phyloP scores from a whole-genome alignment of 1,140 invertebrate species.

The Pectinophora gossypiella region DNA sequence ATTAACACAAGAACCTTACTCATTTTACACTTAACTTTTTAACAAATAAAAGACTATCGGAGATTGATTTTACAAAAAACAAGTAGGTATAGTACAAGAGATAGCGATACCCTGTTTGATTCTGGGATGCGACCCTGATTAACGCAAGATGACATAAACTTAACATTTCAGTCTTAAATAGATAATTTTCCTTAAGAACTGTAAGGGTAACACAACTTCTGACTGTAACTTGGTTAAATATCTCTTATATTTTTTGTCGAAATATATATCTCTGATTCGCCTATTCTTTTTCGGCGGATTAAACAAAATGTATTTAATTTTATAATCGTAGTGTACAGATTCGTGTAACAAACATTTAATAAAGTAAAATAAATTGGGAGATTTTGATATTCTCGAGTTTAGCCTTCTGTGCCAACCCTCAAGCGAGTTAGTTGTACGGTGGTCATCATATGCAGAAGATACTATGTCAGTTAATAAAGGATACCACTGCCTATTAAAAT shows the following conservation, averaged over 20 bases:
- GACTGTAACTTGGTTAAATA: background rate
- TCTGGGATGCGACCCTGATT: no score
- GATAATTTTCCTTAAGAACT: slow-evolving; percentile 1
- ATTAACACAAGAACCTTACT: no score
- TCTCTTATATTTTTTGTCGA: background rate
- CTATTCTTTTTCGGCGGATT: background rate
- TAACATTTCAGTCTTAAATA: background rate
- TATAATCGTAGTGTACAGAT: background rate
- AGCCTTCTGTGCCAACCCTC: background rate
- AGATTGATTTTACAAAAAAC: no score
- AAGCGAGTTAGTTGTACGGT: background rate
- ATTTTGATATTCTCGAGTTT: background rate
- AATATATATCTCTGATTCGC: background rate
- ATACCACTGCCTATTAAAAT: background rate
- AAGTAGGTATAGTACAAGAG: no score
- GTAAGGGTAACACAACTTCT: background rate
- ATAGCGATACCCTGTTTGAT: no score
- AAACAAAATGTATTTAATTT: background rate
- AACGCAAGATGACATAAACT: no score
- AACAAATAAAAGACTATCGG: no score
- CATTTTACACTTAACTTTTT: no score
- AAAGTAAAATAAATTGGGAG: background rate
- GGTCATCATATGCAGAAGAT: background rate
- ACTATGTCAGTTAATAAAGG: background rate
- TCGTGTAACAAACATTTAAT: background rate